phyloP scores from a whole-genome alignment of 2,888 invertebrate species.

The Lacanobia wlatinum region DNA sequence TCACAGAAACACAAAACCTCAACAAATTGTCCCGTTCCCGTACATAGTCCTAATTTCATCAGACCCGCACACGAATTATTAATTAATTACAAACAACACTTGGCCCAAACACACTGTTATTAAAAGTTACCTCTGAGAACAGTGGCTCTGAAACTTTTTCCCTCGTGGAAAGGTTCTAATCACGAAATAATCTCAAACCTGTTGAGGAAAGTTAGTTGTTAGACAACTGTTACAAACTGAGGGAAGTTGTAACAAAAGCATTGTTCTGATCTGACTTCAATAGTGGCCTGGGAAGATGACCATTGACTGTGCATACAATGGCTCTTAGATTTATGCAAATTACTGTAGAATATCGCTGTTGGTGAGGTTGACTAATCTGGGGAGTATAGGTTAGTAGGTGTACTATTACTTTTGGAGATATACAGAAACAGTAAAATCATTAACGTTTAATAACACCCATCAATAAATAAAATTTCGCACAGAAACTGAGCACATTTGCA shows the following conservation, averaged over 20 bases:
- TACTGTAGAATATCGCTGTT: neutral
- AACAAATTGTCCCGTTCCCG: slow-evolving; percentile 9
- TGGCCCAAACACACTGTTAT: slow-evolving; percentile 21
- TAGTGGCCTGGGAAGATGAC: slow-evolving; percentile 15
- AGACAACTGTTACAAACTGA: slow-evolving; percentile 24
- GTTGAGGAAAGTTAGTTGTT: slow-evolving; percentile 25
- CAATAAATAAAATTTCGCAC: neutral
- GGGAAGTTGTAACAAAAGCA: slow-evolving; percentile 28
- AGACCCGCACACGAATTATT: slow-evolving; percentile 32
- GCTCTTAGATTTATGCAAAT: slow-evolving; percentile 8
- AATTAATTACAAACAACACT: slow-evolving; percentile 51
- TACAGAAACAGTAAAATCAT: neutral
- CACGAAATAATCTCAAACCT: slow-evolving; percentile 33
- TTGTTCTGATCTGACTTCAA: slow-evolving; percentile 40
- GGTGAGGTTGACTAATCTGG: neutral
- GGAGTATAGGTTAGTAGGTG: neutral
- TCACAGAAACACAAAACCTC: slow-evolving; percentile 12
- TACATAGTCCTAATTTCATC: slow-evolving; percentile 3
- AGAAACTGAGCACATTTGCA: neutral
- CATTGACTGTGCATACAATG: slow-evolving; percentile 12
- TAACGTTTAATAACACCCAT: neutral
- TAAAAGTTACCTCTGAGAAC: slow-evolving; percentile 48
- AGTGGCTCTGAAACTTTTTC: slow-evolving; percentile 36
- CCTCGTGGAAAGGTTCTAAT: slow-evolving; percentile 18
- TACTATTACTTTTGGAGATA: neutral